phyloP scores from a whole-genome alignment of 1,140 invertebrate genomes.

The Trichomalopsis sarcophagae region DNA sequence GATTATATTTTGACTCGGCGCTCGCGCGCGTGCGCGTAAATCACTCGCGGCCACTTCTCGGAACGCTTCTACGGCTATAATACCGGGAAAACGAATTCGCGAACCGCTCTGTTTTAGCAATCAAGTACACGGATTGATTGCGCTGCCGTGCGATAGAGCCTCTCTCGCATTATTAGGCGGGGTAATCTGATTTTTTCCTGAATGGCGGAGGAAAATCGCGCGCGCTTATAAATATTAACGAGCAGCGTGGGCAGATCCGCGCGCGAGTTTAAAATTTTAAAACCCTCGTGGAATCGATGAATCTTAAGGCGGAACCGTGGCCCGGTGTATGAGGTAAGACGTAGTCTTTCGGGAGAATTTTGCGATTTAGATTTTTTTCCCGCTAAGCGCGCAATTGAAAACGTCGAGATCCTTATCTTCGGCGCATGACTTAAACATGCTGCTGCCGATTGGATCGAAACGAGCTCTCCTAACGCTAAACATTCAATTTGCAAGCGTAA shows the following conservation, averaged over 20 bases:
- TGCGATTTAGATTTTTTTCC: too few relatives aligned
- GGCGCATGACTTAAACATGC: neutral
- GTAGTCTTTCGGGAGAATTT: too few relatives aligned
- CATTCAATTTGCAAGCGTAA: neutral
- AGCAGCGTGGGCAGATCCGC: neutral
- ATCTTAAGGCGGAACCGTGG: neutral
- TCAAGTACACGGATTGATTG: neutral
- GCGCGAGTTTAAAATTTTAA: constrained; percentile 8
- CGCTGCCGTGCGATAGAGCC: too few relatives aligned
- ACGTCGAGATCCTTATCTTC: too few relatives aligned
- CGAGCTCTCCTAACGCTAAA: neutral
- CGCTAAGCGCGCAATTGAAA: too few relatives aligned
- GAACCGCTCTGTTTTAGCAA: neutral
- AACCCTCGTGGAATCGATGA: constrained; percentile 19
- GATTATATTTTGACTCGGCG: constrained; percentile 31
- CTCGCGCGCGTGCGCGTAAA: neutral
- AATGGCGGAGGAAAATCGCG: constrained; percentile 7
- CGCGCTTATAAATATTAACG: constrained; percentile 28
- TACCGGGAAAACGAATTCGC: constrained; percentile 4
- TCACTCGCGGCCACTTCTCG: neutral
- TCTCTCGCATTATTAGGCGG: neutral
- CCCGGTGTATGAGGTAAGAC: too few relatives aligned
- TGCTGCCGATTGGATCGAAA: neutral
- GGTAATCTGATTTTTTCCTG: constrained; percentile 33
- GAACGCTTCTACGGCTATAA: neutral